Percentiles rank a stretch among this genome's conserved stretches.
Evolutionary conservation across 2,113 vertebrate genomes (phyloP).

Genomic region (Tyrannus savana): DNA sequence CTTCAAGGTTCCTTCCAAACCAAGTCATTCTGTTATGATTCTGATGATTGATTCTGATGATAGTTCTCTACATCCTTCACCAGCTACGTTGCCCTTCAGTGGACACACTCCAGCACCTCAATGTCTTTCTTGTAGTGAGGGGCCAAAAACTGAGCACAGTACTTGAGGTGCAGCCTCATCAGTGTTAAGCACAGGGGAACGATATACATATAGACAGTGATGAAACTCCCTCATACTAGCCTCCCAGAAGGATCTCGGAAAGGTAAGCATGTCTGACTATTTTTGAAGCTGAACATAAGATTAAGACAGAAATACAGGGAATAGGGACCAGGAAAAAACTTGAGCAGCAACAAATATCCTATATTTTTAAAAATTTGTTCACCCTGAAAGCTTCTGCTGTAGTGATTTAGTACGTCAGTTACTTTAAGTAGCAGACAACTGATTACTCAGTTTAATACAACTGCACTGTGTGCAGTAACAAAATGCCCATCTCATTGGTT

Average conservation of each 20-base stretch:
- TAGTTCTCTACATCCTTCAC: not conserved
- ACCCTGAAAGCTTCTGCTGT: not conserved
- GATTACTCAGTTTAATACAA: not conserved
- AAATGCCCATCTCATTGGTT: not conserved
- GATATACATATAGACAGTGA: not conserved
- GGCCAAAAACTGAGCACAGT: not conserved
- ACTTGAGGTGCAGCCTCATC: not conserved
- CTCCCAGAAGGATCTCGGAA: not conserved
- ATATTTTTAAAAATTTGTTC: not conserved
- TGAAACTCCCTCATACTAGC: not conserved
- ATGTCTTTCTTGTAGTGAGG: not conserved
- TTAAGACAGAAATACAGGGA: not conserved
- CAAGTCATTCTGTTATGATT: not conserved
- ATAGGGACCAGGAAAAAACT: not conserved
- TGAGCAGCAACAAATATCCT: not conserved
- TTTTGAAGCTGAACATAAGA: not conserved
- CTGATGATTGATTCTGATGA: not conserved
- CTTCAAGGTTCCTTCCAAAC: not conserved
- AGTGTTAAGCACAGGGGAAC: not conserved
- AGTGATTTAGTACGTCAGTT: not conserved
- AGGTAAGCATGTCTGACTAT: not conserved
- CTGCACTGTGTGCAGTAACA: not conserved
- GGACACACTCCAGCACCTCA: not conserved
- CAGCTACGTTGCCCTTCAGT: not conserved
- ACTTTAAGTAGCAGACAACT: not conserved